phyloP scores from a whole-genome alignment of 2,797 vertebrate genomes.

The Gymnothorax javanicus region DNA sequence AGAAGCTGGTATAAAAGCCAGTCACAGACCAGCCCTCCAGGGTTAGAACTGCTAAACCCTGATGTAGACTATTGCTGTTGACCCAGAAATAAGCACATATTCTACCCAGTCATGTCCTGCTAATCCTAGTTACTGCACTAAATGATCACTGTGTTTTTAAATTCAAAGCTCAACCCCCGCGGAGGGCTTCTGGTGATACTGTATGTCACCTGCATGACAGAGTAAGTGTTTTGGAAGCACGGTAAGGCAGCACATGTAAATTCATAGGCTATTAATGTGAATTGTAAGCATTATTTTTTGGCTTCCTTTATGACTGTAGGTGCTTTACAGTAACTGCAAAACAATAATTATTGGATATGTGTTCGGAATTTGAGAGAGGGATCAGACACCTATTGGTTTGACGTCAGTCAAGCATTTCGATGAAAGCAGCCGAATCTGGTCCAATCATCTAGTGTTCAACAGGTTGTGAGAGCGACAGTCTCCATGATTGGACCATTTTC shows the following conservation, averaged over 20 bases:
- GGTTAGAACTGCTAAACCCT: too few species aligned
- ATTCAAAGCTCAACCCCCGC: background rate
- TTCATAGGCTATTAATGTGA: background rate
- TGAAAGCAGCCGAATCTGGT: constrained; percentile 1
- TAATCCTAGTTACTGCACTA: background rate
- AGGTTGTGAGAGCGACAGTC: background rate
- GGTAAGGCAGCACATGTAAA: background rate
- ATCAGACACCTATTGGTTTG: background rate
- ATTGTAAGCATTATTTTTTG: background rate
- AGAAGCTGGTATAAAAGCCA: too few species aligned
- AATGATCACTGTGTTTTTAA: constrained; percentile 16
- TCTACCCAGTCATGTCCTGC: background rate
- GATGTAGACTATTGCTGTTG: background rate
- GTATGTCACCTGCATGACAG: background rate
- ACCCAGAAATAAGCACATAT: background rate
- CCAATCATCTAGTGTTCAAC: background rate
- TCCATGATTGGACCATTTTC: background rate
- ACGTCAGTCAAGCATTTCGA: background rate
- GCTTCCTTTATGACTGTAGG: background rate
- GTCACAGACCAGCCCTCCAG: too few species aligned
- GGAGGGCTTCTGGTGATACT: background rate
- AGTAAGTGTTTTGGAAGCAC: background rate
- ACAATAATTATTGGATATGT: constrained; percentile 12
- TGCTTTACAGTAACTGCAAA: background rate
- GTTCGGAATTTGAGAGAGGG: background rate